Percentiles rank a stretch among this genome's conserved stretches.
These are phyloP conservation scores for Microplitis demolitor DNA, from an alignment of 1,140 invertebrate species.

Conservation along the genomic window DNA sequence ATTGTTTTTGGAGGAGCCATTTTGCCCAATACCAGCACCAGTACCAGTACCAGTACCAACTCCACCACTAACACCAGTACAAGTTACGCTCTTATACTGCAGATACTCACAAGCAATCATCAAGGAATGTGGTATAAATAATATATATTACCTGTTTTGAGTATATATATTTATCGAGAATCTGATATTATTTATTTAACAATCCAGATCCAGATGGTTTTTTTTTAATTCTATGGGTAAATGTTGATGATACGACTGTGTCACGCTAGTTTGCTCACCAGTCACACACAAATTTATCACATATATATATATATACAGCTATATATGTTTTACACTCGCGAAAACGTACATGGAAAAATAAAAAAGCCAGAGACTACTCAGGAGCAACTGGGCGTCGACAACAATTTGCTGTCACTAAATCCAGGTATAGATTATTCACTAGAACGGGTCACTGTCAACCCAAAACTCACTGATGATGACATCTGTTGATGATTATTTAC, in stretches of 20 bases:
- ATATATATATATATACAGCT: background rate
- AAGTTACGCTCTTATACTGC: background rate
- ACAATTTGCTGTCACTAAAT: conserved; percentile 37
- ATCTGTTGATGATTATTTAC: background rate
- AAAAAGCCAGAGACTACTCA: conserved; percentile 41
- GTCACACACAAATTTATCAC: background rate
- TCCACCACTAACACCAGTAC: background rate
- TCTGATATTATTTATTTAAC: no score
- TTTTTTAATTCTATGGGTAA: no score
- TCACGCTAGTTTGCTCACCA: no score
- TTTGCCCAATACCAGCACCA: conserved; percentile 39
- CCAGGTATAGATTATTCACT: background rate
- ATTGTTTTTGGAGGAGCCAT: conserved; percentile 52
- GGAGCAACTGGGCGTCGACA: conserved; percentile 55
- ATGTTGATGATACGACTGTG: no score
- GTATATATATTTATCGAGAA: no score
- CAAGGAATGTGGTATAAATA: no score
- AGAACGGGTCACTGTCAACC: background rate
- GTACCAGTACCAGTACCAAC: background rate
- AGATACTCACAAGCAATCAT: background rate
- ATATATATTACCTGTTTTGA: no score
- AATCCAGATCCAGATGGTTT: no score
- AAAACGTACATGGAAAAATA: conserved; percentile 15
- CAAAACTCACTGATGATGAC: background rate
- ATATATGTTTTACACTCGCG: background rate